Evolutionary conservation across 2,797 vertebrate species (phyloP).

Genomic region (Halcyon leucocephala): DNA sequence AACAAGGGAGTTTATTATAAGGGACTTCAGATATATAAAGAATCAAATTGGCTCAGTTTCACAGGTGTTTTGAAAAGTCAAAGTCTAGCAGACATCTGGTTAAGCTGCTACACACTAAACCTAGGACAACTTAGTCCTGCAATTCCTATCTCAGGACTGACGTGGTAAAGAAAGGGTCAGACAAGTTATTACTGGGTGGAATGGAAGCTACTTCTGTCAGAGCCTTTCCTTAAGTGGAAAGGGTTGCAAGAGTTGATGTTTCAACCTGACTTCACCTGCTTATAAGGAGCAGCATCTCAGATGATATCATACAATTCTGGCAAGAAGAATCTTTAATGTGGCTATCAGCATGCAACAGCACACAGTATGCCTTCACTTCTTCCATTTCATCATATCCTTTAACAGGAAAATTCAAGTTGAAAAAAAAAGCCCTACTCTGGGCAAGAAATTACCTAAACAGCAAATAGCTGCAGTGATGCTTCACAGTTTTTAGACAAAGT

Average conservation of each 20-base stretch:
- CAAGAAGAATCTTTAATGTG: slow-evolving; percentile 25
- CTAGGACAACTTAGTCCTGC: not conserved
- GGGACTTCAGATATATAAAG: not conserved
- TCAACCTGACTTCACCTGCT: not conserved
- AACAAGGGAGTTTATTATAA: not conserved
- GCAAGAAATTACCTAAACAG: slow-evolving; percentile 41
- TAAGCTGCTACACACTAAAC: not conserved
- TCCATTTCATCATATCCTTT: slow-evolving; percentile 64
- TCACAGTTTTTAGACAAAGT: not conserved
- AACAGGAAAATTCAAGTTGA: slow-evolving; percentile 43
- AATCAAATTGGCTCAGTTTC: not conserved
- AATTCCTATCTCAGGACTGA: not conserved
- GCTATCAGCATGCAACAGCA: slow-evolving; percentile 4
- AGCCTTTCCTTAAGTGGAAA: not conserved
- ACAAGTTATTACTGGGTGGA: not conserved
- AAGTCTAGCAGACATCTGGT: not conserved
- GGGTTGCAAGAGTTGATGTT: not conserved
- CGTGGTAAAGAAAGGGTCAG: not conserved
- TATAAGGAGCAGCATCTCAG: not conserved
- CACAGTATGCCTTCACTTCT: slow-evolving; percentile 20
- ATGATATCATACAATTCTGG: not conserved
- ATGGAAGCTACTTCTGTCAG: not conserved
- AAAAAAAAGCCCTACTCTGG: slow-evolving; percentile 4
- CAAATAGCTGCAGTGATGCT: not conserved
- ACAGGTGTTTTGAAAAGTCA: too few species aligned